phyloP scores from a whole-genome alignment of 35 echinoderm and acorn worm genomes.

The Holothuria glaberrima region DNA sequence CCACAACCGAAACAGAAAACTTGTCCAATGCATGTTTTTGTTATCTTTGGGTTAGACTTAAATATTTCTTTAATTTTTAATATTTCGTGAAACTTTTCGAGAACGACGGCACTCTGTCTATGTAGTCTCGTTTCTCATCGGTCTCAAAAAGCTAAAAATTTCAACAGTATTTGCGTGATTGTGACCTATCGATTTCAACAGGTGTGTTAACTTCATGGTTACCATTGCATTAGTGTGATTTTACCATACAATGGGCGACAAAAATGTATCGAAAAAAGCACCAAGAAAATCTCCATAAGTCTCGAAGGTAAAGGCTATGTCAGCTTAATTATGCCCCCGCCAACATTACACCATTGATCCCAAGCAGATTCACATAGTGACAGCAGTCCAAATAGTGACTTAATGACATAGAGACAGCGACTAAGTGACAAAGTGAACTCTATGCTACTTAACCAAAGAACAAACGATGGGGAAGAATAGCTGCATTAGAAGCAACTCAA shows the following conservation, averaged over 20 bases:
- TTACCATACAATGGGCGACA: neutral
- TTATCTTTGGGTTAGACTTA: too few relatives aligned
- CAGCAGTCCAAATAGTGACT: neutral
- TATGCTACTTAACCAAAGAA: neutral
- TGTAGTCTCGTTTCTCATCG: neutral
- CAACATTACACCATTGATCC: neutral
- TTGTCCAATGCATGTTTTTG: too few relatives aligned
- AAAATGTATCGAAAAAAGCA: neutral
- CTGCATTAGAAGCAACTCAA: neutral
- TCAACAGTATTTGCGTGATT: neutral
- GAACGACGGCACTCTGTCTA: neutral
- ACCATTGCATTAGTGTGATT: neutral
- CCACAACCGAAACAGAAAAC: too few relatives aligned
- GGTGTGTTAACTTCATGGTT: neutral
- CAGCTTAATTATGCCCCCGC: neutral
- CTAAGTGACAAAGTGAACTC: slow-evolving; percentile 5
- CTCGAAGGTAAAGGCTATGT: neutral
- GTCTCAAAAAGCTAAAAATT: neutral
- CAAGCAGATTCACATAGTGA: neutral
- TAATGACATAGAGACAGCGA: neutral
- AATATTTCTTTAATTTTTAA: too few relatives aligned
- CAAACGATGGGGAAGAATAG: slow-evolving; percentile 5
- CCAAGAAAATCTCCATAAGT: neutral
- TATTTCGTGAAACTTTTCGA: too few relatives aligned
- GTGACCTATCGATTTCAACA: neutral